Percentiles rank a stretch among this genome's conserved stretches.
phyloP scores from a whole-genome alignment of 2,113 vertebrate genomes.

The Thryonomys swinderianus region DNA sequence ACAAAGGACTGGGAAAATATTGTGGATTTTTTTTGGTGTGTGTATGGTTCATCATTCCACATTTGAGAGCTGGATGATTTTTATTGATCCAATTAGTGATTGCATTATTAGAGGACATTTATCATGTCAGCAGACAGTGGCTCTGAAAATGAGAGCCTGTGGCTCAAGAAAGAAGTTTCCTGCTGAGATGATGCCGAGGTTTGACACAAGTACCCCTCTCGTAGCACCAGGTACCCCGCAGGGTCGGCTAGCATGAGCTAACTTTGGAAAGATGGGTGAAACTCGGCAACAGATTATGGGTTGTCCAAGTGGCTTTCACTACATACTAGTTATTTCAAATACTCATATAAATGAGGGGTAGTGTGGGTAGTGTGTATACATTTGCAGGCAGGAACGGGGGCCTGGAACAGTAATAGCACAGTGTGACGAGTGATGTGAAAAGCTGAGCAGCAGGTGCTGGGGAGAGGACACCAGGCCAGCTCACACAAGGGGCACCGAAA shows the following conservation, averaged over 20 bases:
- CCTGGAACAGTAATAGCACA: neutral
- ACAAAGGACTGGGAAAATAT: constrained; percentile 39
- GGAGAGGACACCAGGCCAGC: no score
- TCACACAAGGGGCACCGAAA: neutral
- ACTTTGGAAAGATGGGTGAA: constrained; percentile 1
- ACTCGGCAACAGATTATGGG: neutral
- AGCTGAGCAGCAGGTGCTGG: neutral
- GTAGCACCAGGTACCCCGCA: neutral
- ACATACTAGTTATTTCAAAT: neutral
- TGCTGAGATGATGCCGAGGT: neutral
- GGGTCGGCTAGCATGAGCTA: neutral
- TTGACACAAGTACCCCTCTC: neutral
- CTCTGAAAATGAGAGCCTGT: neutral
- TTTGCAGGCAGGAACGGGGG: neutral
- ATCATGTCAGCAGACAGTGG: constrained; percentile 30
- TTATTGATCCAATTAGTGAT: constrained; percentile 57
- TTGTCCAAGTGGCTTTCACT: neutral
- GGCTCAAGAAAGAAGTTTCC: neutral
- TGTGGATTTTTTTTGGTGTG: constrained; percentile 37
- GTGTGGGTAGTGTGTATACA: neutral
- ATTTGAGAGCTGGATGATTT: constrained; percentile 2
- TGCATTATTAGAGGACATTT: constrained; percentile 53
- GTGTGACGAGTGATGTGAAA: neutral
- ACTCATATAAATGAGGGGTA: neutral
- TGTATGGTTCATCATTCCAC: constrained; percentile 29